Conservation (phyloP, 2,113 vertebrate genomes). For the Sylvilagus bachmani region DNA sequence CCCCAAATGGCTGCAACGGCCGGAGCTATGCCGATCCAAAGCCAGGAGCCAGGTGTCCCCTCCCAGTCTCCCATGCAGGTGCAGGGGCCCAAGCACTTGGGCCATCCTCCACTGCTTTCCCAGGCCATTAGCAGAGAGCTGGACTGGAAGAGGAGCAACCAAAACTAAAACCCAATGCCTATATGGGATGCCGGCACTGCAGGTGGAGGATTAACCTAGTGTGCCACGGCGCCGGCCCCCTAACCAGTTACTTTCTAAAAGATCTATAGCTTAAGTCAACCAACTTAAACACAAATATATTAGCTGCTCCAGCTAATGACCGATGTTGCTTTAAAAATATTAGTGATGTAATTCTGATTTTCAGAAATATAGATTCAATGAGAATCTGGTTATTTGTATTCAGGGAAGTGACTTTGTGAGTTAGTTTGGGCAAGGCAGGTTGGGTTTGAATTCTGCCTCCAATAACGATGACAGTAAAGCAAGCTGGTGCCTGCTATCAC, state of each 20-base stretch:
- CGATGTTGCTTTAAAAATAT: constrained; percentile 15
- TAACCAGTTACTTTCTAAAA: constrained; percentile 53
- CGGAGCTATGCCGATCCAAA: no score
- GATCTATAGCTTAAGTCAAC: neutral
- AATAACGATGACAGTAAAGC: neutral
- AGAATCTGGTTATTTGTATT: constrained; percentile 16
- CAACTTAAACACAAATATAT: constrained; percentile 18
- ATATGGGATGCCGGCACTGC: no score
- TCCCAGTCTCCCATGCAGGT: no score
- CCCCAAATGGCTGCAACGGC: no score
- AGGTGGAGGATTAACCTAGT: no score
- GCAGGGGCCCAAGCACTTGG: no score
- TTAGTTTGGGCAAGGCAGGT: neutral
- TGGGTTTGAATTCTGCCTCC: neutral
- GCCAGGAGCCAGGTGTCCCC: no score
- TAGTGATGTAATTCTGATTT: neutral
- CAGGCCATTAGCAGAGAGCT: no score
- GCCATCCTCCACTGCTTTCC: no score
- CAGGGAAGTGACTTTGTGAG: neutral
- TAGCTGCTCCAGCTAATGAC: constrained; percentile 32
- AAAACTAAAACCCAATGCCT: neutral
- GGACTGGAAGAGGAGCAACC: no score
- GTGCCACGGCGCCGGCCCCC: no score
- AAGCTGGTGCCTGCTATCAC: neutral
- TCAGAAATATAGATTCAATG: neutral